phyloP scores from a whole-genome alignment of 2,888 invertebrate species.

The Synergus gifuensis region DNA sequence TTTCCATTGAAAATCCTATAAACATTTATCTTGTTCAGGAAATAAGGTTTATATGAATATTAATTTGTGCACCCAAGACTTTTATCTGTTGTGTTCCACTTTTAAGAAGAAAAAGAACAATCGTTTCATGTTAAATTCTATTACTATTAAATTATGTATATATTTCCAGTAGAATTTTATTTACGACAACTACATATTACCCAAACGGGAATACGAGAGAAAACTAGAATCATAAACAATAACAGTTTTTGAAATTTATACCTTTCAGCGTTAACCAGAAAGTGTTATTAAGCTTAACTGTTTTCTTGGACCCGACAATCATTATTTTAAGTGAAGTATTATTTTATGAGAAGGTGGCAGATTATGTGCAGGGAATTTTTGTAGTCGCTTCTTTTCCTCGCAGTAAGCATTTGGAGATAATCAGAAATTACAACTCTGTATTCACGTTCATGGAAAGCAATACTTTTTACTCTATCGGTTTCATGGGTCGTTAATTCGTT shows the following conservation, averaged over 20 bases:
- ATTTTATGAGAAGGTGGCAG: conserved; percentile 32
- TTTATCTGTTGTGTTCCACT: too few relatives aligned
- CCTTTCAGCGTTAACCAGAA: conserved; percentile 13
- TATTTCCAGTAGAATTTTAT: conserved; percentile 23
- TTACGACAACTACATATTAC: conserved; percentile 1
- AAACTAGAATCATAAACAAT: conserved; percentile 23
- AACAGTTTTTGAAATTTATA: conserved; percentile 16
- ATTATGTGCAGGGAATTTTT: conserved; percentile 6
- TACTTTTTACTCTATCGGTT: conserved; percentile 29
- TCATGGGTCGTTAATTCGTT: conserved; percentile 37
- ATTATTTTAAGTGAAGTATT: conserved; percentile 37
- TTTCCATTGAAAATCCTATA: too few relatives aligned
- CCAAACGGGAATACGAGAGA: neutral
- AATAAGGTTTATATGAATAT: too few relatives aligned
- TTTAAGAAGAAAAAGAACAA: too few relatives aligned
- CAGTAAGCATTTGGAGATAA: conserved; percentile 18
- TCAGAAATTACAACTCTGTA: conserved; percentile 11
- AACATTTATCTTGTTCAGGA: too few relatives aligned
- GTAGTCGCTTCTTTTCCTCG: neutral
- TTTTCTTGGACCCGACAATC: conserved; percentile 25
- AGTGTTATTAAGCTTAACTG: conserved; percentile 27
- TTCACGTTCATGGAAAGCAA: conserved; percentile 29
- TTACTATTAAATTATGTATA: neutral
- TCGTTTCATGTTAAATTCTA: too few relatives aligned
- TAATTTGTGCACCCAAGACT: too few relatives aligned